Evolutionary conservation across 2,888 invertebrate species (phyloP).

Genomic region (Nomada lathburiana): DNA sequence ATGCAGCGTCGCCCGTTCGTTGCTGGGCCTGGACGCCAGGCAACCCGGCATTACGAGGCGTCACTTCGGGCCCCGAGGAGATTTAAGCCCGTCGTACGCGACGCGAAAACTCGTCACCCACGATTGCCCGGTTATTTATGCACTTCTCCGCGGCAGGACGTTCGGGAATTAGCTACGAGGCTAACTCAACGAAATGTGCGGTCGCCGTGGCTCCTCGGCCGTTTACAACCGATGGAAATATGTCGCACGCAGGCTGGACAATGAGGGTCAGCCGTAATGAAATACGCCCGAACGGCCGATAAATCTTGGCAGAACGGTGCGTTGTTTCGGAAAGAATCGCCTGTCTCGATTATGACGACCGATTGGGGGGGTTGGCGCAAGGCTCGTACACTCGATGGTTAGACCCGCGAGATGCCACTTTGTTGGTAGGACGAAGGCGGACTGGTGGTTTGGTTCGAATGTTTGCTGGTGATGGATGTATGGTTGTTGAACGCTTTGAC

Average conservation of each 20-base stretch:
- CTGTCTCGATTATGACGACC: slow-evolving; percentile 16
- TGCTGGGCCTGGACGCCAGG: slow-evolving; percentile 36
- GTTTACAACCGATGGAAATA: slow-evolving; percentile 57
- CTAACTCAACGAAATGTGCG: slow-evolving; percentile 63
- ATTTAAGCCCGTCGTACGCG: slow-evolving; percentile 76
- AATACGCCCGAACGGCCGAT: slow-evolving; percentile 44
- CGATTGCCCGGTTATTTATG: slow-evolving; percentile 75
- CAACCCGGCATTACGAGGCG: slow-evolving; percentile 75
- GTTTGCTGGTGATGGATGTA: not conserved
- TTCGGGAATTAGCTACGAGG: slow-evolving; percentile 60
- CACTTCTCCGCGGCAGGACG: slow-evolving; percentile 54
- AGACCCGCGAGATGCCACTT: slow-evolving; percentile 15
- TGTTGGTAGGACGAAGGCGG: not conserved
- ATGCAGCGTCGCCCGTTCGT: slow-evolving; percentile 43
- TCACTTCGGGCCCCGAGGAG: slow-evolving; percentile 72
- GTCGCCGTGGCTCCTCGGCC: slow-evolving; percentile 56
- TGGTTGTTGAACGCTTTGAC: not conserved
- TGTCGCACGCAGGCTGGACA: slow-evolving; percentile 49
- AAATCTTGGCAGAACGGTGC: slow-evolving; percentile 45
- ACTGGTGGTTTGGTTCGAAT: not conserved
- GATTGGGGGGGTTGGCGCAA: not conserved
- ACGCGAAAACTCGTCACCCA: slow-evolving; percentile 80
- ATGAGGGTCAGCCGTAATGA: slow-evolving; percentile 51
- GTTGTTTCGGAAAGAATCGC: slow-evolving; percentile 34
- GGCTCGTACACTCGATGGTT: not conserved